Conservation (phyloP, 2,113 vertebrate species). For the Zosterops pallidus region DNA sequence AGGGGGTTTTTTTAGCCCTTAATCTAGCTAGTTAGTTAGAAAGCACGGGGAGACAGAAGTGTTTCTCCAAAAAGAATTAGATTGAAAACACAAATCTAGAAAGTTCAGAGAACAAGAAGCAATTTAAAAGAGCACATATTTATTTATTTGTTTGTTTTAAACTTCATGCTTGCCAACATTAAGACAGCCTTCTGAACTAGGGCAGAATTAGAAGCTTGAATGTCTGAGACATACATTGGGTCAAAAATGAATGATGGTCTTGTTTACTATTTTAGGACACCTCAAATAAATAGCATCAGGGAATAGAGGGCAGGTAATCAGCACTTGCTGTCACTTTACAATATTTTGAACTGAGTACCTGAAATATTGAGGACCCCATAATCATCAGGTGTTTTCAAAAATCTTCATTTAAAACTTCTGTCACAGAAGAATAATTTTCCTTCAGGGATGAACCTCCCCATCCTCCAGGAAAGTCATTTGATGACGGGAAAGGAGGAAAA, state of each 20-base stretch:
- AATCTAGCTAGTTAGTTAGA: not conserved
- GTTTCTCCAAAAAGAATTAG: not conserved
- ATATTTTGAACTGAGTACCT: not conserved
- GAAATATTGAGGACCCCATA: not conserved
- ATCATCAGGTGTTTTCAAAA: not conserved
- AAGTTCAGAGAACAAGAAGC: not conserved
- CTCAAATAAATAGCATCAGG: not conserved
- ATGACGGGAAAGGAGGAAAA: conserved; percentile 7
- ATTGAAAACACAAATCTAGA: not conserved
- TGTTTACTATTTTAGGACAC: not conserved
- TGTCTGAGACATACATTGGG: not conserved
- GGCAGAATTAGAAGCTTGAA: not conserved
- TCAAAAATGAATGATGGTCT: not conserved
- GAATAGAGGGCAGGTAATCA: not conserved
- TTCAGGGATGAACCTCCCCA: not conserved
- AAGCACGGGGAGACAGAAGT: not conserved
- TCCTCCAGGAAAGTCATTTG: not conserved
- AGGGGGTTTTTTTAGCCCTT: not conserved
- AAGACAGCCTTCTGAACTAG: not conserved
- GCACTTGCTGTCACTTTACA: not conserved
- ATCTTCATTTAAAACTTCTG: not conserved
- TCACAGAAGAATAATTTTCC: not conserved
- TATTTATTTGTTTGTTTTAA: not conserved
- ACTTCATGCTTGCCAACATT: not conserved
- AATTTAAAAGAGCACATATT: not conserved